Base-by-base conservation (phyloP, 2,113 vertebrate genomes). In the Chrysochloris asiatica region DNA sequence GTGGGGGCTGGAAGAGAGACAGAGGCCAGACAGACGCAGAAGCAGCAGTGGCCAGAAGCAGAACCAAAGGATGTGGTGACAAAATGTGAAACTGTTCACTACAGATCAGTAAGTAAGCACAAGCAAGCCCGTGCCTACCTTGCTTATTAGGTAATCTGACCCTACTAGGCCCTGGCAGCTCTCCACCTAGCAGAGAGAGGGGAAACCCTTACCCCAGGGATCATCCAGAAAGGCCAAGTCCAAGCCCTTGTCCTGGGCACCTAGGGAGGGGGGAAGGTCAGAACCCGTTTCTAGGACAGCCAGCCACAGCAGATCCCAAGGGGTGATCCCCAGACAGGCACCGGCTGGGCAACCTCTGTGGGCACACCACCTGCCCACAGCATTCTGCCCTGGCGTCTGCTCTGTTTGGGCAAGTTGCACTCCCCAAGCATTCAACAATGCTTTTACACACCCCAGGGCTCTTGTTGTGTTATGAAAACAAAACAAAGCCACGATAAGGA, bases 331-430 rank as follows among this genome's bases (percentile, higher is more conserved):
- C 72, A 61, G 88, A 47, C 81, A 48, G 93, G 78, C 63, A 43
- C 83, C 85, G 9, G 92, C 45, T 89, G 1, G 38, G 83, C 91
- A 67, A 82, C 94, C 94, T 96, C 92, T 38, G 90, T 19, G 91
- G 91, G 92, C 84, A 90, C 77, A 72, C 81, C 94, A 91, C 95
- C 80, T 95, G 92, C 96, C 96, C 95, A 54, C 93, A 88, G 96
- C 83, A 28, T 69, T 93, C 86, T 92, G 93, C 90, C 63, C 30
- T 93, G 94, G 86, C 90, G 63, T 81, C 90, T 56, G 88, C 90
- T 95, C 92, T 96, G 93, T 95, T 96, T 95, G 91, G 96, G 97
- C 96, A 96, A 94, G 94, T 93, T 75, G 71, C 89, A 87, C 95
- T 94, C 90, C 36, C 38, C 30, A 0, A 88, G 89, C 81, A 77